Percentiles rank a stretch among this genome's conserved stretches.
These are phyloP conservation scores for Cranoglanis bouderius DNA, from an alignment of 2,113 vertebrate species.

Conservation along the genomic window DNA sequence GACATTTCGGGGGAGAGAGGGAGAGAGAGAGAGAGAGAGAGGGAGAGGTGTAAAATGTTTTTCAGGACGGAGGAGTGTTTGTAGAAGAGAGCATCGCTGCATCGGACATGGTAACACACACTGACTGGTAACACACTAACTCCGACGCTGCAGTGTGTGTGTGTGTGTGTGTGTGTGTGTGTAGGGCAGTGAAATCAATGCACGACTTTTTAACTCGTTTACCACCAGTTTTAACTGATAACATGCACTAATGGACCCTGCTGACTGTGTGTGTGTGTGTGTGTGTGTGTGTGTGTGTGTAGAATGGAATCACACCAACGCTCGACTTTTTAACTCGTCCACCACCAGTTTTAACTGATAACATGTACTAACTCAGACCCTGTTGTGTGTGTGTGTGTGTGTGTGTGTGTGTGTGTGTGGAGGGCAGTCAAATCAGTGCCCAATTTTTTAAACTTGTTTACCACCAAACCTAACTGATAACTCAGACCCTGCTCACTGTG, in stretches of 20 bases:
- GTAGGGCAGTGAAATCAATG: background rate
- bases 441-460: too few species aligned
- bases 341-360: background rate
- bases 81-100: background rate
- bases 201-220: background rate
- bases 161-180: background rate
- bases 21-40: background rate
- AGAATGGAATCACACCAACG: background rate
- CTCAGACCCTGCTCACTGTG: background rate
- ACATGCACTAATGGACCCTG: background rate
- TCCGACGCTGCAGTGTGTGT: background rate
- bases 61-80: slow-evolving; percentile 3
- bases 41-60: background rate
- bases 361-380: background rate
- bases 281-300: background rate
- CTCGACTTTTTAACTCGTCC: background rate
- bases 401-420: background rate
- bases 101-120: background rate
- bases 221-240: too few species aligned
- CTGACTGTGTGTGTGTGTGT: background rate
- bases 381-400: slow-evolving; percentile 5
- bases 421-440: background rate
- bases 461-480: too few species aligned
- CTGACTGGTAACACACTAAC: background rate
- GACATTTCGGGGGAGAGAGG: background rate